Base-by-base conservation (phyloP, 2,797 vertebrate species). In the Betta splendens region DNA sequence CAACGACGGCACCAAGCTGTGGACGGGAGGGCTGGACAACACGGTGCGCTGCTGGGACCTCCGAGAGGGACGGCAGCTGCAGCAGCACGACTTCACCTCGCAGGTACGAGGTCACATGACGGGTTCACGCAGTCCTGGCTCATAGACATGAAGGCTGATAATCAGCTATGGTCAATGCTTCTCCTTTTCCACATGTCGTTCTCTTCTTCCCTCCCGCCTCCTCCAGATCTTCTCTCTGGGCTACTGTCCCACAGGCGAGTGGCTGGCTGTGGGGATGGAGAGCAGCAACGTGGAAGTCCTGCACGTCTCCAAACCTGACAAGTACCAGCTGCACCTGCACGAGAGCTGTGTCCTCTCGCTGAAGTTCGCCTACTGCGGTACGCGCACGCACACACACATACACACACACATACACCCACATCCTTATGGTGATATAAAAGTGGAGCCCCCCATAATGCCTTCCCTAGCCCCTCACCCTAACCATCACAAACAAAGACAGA, bases 1-100 rank as follows among this genome's bases (percentile, higher is more conserved):
- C 0, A 94, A 93, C 1, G 5, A 94, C 0, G 94, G 94, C 56
- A 94, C 94, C 61, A 93, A 93, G 61, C 91, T 95, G 61, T 95
- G 94, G 94, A 95, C 94, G 0, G 94, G 94, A 2, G 94, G 94
- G 0, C 79, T 95, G 86, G 94, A 95, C 91, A 95, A 94, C 88
- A 95, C 94, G 0, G 94, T 95, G 35, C 91, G 94, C 69, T 94
- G 93, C 90, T 95, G 94, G 94, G 94, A 95, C 87, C 90, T 95
- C 65, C 81, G 90, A 51, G 90, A 91, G 79, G 87, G 89, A 40
- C 76, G 90, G 5, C 89, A 89, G 68, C 84, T 89, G 0, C 88
- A 89, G 71, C 89, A 90, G 0, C 89, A 90, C 0, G 87, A 90
- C 38, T 90, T 90, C 84, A 88, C 87, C 12, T 90, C 88, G 9